Evolutionary conservation across 64 coral and sea anemone species (phyloP), one percentile per base, ranked within the genome.

Genomic region (Pachyseris speciosa): DNA sequence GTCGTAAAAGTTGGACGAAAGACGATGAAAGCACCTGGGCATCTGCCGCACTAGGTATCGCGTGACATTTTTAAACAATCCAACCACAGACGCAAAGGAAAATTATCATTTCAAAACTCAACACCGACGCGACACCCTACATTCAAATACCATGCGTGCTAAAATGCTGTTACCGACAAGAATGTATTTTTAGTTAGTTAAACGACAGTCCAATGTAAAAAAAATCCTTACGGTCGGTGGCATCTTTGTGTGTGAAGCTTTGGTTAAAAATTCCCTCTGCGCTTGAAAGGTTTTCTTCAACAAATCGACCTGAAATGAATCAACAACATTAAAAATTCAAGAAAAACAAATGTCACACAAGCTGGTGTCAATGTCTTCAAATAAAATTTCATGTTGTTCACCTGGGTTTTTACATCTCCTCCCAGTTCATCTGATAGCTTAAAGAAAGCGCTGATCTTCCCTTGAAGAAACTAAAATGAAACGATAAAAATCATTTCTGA

Each of bases 401-500:
- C 90, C 88, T 95, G 94, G 7, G 5, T 25, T 51, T 87, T 83
- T 3, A 95, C 88, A 53, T 95, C 94, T 44, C 83, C 88, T 74
- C 94, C 94, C 33, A 95, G 72, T 61, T 91, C 26, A 19, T 87
- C 75, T 34, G 94, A 95, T 55, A 94, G 59, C 69, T 67, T 78
- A 25, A 92, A 87, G 87, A 87, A 92, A 19, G 61, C 53, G 19
- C n/a, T 32, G n/a, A 92, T 67, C 36, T 92, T 92, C 20, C 90
- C 90, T 29, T 74, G 59, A 33, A 92, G 50, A 77, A 92, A 73
- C 90, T 92, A 52, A 51, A 58, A 53, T 1, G 50, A 15, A 51
- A 47, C 1, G 22, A 24, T n/a, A 31, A 57, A 79, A 57, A 57
- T 37, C 7, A 58, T 33, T 30, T 33, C 8, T 37, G 2, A 67